Conservation (phyloP, 2,888 invertebrate species). For the Macrosiphum euphorbiae region DNA sequence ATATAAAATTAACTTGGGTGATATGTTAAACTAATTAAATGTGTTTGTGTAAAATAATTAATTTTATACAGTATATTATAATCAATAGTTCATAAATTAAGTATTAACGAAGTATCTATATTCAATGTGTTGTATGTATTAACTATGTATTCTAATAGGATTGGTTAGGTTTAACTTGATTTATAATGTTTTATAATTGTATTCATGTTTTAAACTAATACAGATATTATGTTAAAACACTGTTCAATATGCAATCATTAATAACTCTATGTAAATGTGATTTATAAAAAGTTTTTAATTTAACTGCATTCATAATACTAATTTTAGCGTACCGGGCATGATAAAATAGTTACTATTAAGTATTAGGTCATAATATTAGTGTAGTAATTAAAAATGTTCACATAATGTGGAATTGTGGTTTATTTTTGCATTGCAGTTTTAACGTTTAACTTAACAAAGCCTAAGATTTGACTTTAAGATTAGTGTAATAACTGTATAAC, state of each 20-base stretch:
- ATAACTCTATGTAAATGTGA: neutral
- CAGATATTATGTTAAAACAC: neutral
- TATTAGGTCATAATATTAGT: neutral
- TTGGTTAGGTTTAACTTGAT: neutral
- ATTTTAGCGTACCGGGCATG: neutral
- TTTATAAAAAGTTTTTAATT: neutral
- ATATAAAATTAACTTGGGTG: neutral
- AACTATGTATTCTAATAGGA: neutral
- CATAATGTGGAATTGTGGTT: neutral
- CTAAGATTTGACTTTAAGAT: neutral
- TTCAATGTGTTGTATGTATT: neutral
- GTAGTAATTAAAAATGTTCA: neutral
- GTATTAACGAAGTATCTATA: conserved; percentile 1
- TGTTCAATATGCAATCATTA: neutral
- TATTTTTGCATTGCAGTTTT: neutral
- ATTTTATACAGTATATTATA: neutral
- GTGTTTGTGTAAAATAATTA: neutral
- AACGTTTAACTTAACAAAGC: neutral
- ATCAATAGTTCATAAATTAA: neutral
- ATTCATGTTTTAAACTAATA: neutral
- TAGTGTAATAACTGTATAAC: neutral
- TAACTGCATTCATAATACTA: neutral
- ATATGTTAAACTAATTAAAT: neutral
- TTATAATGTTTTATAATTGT: neutral
- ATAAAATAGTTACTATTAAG: neutral